Base-by-base conservation (phyloP, 2,113 vertebrate species). In the Greenwoodochromis staneri region DNA sequence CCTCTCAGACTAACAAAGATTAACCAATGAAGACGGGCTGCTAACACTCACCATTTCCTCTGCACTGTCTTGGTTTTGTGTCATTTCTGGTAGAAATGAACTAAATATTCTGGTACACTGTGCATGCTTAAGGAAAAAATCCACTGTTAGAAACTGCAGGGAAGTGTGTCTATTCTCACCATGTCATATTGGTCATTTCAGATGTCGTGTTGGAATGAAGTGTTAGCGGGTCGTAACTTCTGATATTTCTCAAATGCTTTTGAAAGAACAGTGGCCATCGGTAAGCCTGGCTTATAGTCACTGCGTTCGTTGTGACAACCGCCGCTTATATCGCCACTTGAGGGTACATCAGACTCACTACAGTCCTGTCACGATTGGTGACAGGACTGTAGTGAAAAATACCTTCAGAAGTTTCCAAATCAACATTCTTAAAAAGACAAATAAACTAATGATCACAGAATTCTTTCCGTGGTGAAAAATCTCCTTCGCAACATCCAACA, bases 111-210 rank as follows among this genome's bases (percentile, higher is more conserved):
- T 84, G 49, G 40, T 88, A 19, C 49, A 36, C 76, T 76, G 73
- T 86, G 94, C 93, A 94, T 95, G 94, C 82, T 89, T 51, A 61
- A 83, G 90, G 66, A 85, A 71, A 36, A 89, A 82, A 69, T 88
- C 88, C 89, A 90, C 87, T 57, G 51, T 92, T 16, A 59, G 53
- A 87, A 12, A 47, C 16, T 61, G 17, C 55, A 47, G 24, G 29
- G 59, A 63, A 63, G 29, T 63, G 59, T 82, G 57, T 45, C 27
- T 61, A 78, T 78, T 78, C 27, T 78, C 45, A 78, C 27, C 27
- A 31, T 78, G 73, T 51, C 27, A 51, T 78, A 51, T 19, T 51
- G 73, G 45, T 31, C 45, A 51, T 78, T 12, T 34, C 45, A 78
- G 45, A 51, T n/a, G 4, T 78, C 10, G 16, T 19, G 14, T 78